Conservation (phyloP, 64 coral and sea anemone species). For the Hydrozoanthus tunicans region DNA sequence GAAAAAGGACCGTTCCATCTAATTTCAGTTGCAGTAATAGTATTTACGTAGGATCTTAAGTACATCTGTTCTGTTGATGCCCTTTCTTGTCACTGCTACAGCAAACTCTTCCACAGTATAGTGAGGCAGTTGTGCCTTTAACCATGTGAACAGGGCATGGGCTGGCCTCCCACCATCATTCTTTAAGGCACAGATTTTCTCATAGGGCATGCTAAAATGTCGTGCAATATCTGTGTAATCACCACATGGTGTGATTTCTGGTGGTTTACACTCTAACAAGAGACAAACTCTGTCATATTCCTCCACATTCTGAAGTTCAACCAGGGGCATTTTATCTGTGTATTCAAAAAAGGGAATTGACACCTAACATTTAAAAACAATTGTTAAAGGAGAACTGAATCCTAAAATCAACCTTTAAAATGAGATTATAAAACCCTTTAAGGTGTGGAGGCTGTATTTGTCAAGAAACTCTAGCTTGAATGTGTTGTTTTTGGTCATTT, state of each 20-base stretch:
- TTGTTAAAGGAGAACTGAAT: too few species aligned
- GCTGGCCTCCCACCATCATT: not conserved
- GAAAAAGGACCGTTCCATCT: not conserved
- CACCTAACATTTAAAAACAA: too few species aligned
- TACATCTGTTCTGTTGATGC: slow-evolving; percentile 30
- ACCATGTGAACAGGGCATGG: not conserved
- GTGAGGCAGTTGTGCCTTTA: not conserved
- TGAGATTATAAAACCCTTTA: too few species aligned
- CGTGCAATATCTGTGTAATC: slow-evolving; percentile 9
- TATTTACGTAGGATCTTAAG: not conserved
- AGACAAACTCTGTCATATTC: not conserved
- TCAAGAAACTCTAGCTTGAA: too few species aligned
- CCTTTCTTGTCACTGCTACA: not conserved
- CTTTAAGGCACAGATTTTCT: not conserved
- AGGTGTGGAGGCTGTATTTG: too few species aligned
- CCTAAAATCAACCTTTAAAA: too few species aligned
- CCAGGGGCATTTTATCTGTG: slow-evolving; percentile 7
- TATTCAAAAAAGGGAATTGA: not conserved
- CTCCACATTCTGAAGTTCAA: not conserved
- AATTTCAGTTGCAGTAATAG: not conserved
- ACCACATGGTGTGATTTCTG: not conserved
- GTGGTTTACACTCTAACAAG: not conserved
- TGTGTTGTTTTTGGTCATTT: too few species aligned
- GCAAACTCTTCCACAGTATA: slow-evolving; percentile 31
- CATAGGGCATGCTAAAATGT: slow-evolving; percentile 12